Conservation (phyloP, 2,888 invertebrate genomes). For the Philopedon plagiatum region DNA sequence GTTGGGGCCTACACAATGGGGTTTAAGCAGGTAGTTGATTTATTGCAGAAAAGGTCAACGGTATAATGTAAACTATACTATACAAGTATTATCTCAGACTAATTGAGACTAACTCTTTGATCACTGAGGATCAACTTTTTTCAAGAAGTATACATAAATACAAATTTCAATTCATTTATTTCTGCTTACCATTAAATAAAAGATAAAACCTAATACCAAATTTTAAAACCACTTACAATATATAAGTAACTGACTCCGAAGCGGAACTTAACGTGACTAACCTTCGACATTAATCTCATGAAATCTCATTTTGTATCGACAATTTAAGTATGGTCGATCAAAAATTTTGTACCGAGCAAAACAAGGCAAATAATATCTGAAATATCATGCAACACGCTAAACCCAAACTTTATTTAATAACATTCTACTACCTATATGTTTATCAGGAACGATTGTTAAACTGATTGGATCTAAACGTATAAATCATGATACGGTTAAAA, state of each 20-base stretch:
- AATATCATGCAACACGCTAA: slow-evolving; percentile 46
- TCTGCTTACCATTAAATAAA: not conserved
- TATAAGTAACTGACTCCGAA: not conserved
- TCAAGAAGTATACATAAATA: no score
- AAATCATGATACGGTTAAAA: no score
- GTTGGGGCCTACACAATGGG: no score
- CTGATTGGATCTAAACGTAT: slow-evolving; percentile 22
- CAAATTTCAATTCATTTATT: not conserved
- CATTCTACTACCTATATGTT: slow-evolving; percentile 35
- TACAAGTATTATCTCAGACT: no score
- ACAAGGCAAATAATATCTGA: slow-evolving; percentile 36
- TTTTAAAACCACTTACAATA: not conserved
- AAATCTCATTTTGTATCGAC: slow-evolving; percentile 39
- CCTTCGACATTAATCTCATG: slow-evolving; percentile 21
- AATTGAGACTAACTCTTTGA: no score
- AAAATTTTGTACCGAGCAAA: slow-evolving; percentile 14
- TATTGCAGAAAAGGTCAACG: no score
- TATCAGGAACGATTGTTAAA: slow-evolving; percentile 26
- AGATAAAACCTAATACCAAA: not conserved
- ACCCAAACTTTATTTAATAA: slow-evolving; percentile 44
- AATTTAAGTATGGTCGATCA: slow-evolving; percentile 34
- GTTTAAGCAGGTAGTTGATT: no score
- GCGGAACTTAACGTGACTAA: slow-evolving; percentile 33
- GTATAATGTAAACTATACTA: no score
- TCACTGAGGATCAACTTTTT: no score